These are phyloP conservation scores for Trilocha varians DNA, from an alignment of 2,888 invertebrate species.

Conservation along the genomic window DNA sequence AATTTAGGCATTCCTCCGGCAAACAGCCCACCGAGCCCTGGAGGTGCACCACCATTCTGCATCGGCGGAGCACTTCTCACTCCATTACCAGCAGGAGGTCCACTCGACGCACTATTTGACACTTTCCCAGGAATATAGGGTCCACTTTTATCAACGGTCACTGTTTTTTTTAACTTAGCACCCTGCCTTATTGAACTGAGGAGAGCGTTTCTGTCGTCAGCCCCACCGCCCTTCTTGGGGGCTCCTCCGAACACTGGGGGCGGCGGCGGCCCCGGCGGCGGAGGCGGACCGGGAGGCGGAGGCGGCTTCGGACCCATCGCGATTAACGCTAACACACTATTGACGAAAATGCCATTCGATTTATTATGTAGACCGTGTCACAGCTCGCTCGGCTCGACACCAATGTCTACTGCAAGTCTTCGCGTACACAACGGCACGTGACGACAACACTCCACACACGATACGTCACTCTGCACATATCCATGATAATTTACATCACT, in stretches of 20 bases:
- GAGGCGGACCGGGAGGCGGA: slow-evolving; percentile 78
- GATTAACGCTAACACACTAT: slow-evolving; percentile 24
- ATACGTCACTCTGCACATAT: slow-evolving; percentile 44
- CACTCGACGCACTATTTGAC: slow-evolving; percentile 32
- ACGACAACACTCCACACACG: slow-evolving; percentile 42
- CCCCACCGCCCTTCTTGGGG: slow-evolving; percentile 57
- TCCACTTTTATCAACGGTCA: slow-evolving; percentile 92
- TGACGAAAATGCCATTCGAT: slow-evolving; percentile 33
- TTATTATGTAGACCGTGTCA: slow-evolving; percentile 12
- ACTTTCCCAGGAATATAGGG: slow-evolving; percentile 81
- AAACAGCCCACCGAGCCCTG: slow-evolving; percentile 80
- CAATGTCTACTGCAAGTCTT: slow-evolving; percentile 23
- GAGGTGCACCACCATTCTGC: slow-evolving; percentile 52
- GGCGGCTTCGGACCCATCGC: slow-evolving; percentile 68
- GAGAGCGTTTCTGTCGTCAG: slow-evolving; percentile 79
- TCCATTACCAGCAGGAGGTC: slow-evolving; percentile 42
- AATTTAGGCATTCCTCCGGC: slow-evolving; percentile 88
- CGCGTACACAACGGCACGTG: slow-evolving; percentile 36
- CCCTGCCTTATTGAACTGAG: slow-evolving; percentile 89
- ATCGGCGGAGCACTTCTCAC: slow-evolving; percentile 40
- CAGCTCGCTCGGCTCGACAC: slow-evolving; percentile 11
- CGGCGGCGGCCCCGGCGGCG: slow-evolving; percentile 75
- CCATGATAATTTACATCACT: slow-evolving; percentile 59
- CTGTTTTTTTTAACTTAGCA: slow-evolving; percentile 84
- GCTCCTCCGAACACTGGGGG: slow-evolving; percentile 61